Evolutionary conservation across 2,888 invertebrate genomes (phyloP).

Genomic region (Metopia argyrocephala): DNA sequence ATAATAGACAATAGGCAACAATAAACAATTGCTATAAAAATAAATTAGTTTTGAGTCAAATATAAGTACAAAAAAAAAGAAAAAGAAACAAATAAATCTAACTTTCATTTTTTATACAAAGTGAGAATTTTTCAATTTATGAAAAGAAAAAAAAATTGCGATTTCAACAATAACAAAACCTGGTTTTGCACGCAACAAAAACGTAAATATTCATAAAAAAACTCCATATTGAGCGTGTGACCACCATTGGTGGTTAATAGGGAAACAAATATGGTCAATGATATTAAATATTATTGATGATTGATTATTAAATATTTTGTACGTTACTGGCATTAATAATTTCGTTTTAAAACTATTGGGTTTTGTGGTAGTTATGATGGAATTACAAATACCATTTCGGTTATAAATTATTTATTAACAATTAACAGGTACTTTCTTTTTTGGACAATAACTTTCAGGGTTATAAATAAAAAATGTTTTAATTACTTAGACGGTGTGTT

Average conservation of each 20-base stretch:
- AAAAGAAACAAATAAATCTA: no score
- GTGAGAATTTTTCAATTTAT: neutral
- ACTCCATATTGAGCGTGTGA: conserved; percentile 11
- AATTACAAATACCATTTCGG: conserved; percentile 38
- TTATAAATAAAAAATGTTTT: conserved; percentile 21
- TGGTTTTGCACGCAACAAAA: neutral
- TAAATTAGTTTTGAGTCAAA: conserved; percentile 7
- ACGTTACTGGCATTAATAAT: conserved; percentile 41
- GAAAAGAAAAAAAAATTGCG: neutral
- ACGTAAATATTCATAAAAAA: neutral
- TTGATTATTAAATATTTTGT: conserved; percentile 27
- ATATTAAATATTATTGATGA: no score
- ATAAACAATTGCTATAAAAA: neutral
- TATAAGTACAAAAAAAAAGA: neutral
- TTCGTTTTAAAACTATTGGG: neutral
- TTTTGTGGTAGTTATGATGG: neutral
- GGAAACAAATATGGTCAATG: conserved; percentile 27
- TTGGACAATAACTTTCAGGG: conserved; percentile 27
- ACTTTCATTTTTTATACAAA: conserved; percentile 11
- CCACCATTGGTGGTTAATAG: conserved; percentile 3
- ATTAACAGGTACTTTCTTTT: conserved; percentile 39
- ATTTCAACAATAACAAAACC: neutral
- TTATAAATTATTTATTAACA: neutral
- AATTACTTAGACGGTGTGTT: neutral
- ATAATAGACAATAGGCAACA: neutral